These are phyloP conservation scores for Papilio aristodemus DNA, from an alignment of 1,140 invertebrate species.

Conservation along the genomic window DNA sequence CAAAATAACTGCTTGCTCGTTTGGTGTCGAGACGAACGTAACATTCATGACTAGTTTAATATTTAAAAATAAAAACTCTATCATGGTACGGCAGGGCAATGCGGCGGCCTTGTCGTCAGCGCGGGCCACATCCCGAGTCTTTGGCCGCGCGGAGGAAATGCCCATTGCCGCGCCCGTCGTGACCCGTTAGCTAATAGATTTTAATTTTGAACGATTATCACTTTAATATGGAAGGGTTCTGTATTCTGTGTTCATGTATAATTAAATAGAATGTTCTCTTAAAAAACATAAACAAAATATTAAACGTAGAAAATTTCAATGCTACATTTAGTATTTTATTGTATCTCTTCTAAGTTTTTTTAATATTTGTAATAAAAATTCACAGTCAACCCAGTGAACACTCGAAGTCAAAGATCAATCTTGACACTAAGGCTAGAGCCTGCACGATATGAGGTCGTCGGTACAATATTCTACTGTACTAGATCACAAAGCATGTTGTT, in stretches of 20 bases:
- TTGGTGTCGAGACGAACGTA: not conserved
- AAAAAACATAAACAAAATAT: no score
- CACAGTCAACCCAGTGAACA: no score
- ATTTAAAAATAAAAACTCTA: not conserved
- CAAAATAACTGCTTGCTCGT: not conserved
- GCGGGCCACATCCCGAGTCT: slow-evolving; percentile 25
- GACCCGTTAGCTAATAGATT: slow-evolving; percentile 26
- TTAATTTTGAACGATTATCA: not conserved
- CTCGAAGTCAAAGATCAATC: no score
- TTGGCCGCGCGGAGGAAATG: slow-evolving; percentile 24
- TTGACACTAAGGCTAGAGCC: no score
- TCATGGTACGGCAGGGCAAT: not conserved
- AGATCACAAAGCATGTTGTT: no score
- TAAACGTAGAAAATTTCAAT: no score
- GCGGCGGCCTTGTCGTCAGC: not conserved
- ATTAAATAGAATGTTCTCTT: not conserved
- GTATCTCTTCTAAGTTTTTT: no score
- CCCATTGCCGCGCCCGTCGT: slow-evolving; percentile 16
- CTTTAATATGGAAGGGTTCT: not conserved
- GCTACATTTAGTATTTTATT: no score
- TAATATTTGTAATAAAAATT: no score
- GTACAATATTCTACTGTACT: no score
- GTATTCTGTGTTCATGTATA: no score
- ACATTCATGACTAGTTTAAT: not conserved
- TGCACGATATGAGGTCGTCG: no score